These are phyloP conservation scores for Catharus ustulatus DNA, from an alignment of 2,797 vertebrate species.

Conservation along the genomic window DNA sequence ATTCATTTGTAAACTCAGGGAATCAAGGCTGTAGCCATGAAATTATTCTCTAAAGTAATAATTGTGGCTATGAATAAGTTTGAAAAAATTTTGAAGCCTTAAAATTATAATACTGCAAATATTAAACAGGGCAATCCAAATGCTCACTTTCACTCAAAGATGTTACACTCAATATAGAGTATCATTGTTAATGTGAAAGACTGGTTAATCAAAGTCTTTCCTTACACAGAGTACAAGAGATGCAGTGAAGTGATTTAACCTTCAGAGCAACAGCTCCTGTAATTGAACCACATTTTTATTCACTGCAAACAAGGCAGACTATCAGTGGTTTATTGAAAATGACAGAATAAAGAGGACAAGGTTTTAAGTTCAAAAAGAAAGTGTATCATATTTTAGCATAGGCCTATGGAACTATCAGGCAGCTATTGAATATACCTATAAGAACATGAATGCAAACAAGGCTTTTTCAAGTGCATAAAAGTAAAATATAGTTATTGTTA, in stretches of 20 bases:
- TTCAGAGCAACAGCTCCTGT: conserved; percentile 55
- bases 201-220: conserved; percentile 57
- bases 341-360: background rate
- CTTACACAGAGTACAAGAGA: conserved; percentile 47
- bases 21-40: background rate
- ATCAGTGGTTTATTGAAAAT: conserved; percentile 27
- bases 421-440: background rate
- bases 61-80: background rate
- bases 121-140: conserved; percentile 14
- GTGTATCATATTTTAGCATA: background rate
- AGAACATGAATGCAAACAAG: background rate
- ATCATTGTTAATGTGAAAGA: conserved; percentile 46
- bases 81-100: conserved; percentile 1
- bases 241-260: conserved; percentile 45
- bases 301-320: conserved; percentile 19
- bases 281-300: conserved; percentile 60
- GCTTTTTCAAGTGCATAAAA: background rate
- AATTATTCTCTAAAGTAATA: conserved; percentile 13
- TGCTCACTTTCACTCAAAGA: conserved; percentile 42
- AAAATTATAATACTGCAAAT: conserved; percentile 11
- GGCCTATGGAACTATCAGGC: background rate
- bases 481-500: background rate
- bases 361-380: background rate
- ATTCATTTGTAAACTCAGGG: background rate
- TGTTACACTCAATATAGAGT: background rate